Evolutionary conservation across 2,888 invertebrate species (phyloP).

Genomic region (Reticulitermes lucifugus): DNA sequence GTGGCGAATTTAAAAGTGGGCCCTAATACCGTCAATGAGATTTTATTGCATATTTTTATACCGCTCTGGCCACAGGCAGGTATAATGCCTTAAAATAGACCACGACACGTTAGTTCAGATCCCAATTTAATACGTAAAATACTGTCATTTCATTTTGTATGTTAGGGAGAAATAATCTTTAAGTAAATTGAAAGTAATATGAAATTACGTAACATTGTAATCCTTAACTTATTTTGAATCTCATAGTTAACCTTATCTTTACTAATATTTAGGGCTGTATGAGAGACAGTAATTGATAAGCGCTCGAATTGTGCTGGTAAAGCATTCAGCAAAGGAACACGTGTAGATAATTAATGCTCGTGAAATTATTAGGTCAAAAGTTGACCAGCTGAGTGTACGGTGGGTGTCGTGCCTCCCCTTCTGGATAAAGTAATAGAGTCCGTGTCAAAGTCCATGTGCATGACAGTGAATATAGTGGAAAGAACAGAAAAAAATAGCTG

Average conservation of each 20-base stretch:
- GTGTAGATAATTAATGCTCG: background rate
- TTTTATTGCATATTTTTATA: too few species aligned
- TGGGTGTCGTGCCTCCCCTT: background rate
- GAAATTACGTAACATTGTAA: background rate
- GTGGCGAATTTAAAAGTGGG: too few species aligned
- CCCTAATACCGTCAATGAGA: too few species aligned
- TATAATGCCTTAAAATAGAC: too few species aligned
- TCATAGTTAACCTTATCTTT: background rate
- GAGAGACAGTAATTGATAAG: too few species aligned
- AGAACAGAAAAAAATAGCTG: background rate
- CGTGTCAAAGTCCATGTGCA: constrained; percentile 16
- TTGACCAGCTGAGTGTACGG: constrained; percentile 11
- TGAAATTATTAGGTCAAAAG: constrained; percentile 5
- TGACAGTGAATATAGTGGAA: background rate
- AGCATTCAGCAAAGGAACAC: background rate
- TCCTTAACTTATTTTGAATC: background rate
- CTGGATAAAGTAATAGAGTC: background rate
- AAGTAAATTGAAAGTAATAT: too few species aligned
- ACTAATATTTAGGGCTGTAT: background rate
- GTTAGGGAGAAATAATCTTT: too few species aligned
- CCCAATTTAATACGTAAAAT: too few species aligned
- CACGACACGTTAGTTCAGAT: too few species aligned
- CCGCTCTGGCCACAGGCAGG: too few species aligned
- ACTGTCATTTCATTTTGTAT: too few species aligned
- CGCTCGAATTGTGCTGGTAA: too few species aligned